phyloP scores from a whole-genome alignment of 1,140 invertebrate genomes.

The Drosophila sproati region DNA sequence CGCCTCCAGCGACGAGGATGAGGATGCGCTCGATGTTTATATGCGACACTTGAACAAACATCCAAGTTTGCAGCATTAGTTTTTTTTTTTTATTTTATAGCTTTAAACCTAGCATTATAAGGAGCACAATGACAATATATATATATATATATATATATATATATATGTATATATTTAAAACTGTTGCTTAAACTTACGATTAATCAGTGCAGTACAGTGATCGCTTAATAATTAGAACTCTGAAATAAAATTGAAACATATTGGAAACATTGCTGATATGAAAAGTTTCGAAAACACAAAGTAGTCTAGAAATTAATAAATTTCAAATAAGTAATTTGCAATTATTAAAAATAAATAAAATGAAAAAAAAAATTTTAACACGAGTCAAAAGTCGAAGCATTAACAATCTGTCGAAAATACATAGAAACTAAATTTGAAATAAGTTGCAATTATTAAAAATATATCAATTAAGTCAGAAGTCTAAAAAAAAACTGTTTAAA shows the following conservation, averaged over 20 bases:
- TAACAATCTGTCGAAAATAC: too few relatives aligned
- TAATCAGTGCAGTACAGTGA: slow-evolving; percentile 7
- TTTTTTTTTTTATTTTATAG: slow-evolving; percentile 20
- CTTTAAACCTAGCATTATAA: slow-evolving; percentile 35
- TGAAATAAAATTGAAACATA: not conserved
- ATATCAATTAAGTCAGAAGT: too few relatives aligned
- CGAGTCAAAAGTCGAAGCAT: too few relatives aligned
- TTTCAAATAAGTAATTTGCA: too few relatives aligned
- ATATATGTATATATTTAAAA: not conserved
- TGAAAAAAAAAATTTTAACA: too few relatives aligned
- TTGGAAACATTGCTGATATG: too few relatives aligned
- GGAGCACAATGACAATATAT: slow-evolving; percentile 24
- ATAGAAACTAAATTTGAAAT: too few relatives aligned
- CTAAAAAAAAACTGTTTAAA: too few relatives aligned
- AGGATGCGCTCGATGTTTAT: slow-evolving; percentile 90
- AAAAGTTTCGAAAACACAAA: too few relatives aligned
- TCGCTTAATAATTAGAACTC: not conserved
- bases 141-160: slow-evolving; percentile 10
- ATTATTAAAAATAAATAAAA: too few relatives aligned
- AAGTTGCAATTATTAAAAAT: too few relatives aligned
- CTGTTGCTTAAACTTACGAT: slow-evolving; percentile 19
- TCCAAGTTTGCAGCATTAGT: slow-evolving; percentile 67
- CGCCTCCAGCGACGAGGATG: slow-evolving; percentile 85
- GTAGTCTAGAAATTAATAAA: too few relatives aligned
- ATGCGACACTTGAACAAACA: slow-evolving; percentile 88